Percentiles rank a stretch among this genome's conserved stretches.
These are phyloP conservation scores for Leptinotarsa tumamoca DNA, from an alignment of 2,888 invertebrate species.

Conservation along the genomic window DNA sequence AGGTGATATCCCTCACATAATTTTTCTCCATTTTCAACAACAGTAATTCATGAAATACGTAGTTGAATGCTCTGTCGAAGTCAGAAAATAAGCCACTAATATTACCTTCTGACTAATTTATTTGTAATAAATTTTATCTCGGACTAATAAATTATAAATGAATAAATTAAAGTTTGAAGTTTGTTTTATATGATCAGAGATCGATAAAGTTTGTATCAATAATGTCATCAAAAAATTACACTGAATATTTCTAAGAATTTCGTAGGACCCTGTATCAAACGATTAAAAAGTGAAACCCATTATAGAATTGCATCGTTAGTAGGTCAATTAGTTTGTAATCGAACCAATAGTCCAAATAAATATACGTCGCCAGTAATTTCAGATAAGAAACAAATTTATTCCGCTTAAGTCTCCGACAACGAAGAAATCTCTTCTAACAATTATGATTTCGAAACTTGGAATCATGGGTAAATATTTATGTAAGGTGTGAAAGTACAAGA, in stretches of 20 bases:
- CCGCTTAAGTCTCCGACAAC: background rate
- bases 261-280: slow-evolving; percentile 23
- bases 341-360: background rate
- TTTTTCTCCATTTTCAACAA: background rate
- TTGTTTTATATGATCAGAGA: too few relatives aligned
- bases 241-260: background rate
- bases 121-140: too few relatives aligned
- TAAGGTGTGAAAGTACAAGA: background rate
- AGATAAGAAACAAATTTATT: slow-evolving; percentile 1
- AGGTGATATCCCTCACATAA: too few relatives aligned
- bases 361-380: background rate
- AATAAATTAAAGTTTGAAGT: too few relatives aligned
- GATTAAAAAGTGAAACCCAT: slow-evolving; percentile 35
- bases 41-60: background rate
- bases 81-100: background rate
- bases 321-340: slow-evolving; percentile 33
- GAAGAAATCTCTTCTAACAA: background rate
- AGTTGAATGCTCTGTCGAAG: background rate
- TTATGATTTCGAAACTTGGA: background rate
- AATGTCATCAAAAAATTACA: background rate
- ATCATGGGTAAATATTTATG: slow-evolving; percentile 9
- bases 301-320: slow-evolving; percentile 34
- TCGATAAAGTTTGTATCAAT: too few relatives aligned
- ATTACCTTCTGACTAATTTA: too few relatives aligned
- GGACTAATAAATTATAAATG: too few relatives aligned